Conservation (phyloP, 2,797 vertebrate genomes). For the Danio albolineatus region DNA sequence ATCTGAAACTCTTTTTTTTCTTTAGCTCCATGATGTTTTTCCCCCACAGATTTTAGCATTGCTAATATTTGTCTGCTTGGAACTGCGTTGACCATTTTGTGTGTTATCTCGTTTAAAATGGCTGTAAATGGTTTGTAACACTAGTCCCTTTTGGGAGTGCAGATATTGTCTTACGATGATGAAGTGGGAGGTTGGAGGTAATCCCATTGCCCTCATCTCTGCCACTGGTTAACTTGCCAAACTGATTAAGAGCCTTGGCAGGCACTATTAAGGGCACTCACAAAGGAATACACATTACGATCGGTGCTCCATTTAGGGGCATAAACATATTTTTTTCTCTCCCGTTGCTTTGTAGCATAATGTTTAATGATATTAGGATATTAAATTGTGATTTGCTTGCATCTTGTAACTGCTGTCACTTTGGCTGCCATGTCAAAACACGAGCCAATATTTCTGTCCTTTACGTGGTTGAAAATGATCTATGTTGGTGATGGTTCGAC, state of each 20-base stretch:
- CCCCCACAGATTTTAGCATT: constrained; percentile 8
- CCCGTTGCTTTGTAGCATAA: constrained; percentile 12
- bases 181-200: constrained; percentile 63
- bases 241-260: constrained; percentile 70
- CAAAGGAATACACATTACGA: constrained; percentile 65
- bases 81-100: constrained; percentile 22
- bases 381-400: neutral
- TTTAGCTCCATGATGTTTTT: neutral
- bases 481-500: constrained; percentile 11
- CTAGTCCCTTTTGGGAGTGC: constrained; percentile 54
- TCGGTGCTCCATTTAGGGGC: constrained; percentile 60
- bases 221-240: constrained; percentile 73
- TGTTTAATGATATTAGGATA: neutral
- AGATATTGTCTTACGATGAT: constrained; percentile 65
- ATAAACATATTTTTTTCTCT: constrained; percentile 47
- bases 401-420: neutral
- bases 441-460: neutral
- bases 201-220: constrained; percentile 67
- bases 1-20: neutral
- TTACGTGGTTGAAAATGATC: neutral
- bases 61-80: constrained; percentile 43
- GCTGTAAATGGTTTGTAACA: constrained; percentile 42
- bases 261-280: constrained; percentile 65
- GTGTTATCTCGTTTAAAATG: constrained; percentile 40
- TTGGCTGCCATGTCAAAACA: neutral